phyloP scores from a whole-genome alignment of 1,140 invertebrate genomes.

The Anastrepha ludens region DNA sequence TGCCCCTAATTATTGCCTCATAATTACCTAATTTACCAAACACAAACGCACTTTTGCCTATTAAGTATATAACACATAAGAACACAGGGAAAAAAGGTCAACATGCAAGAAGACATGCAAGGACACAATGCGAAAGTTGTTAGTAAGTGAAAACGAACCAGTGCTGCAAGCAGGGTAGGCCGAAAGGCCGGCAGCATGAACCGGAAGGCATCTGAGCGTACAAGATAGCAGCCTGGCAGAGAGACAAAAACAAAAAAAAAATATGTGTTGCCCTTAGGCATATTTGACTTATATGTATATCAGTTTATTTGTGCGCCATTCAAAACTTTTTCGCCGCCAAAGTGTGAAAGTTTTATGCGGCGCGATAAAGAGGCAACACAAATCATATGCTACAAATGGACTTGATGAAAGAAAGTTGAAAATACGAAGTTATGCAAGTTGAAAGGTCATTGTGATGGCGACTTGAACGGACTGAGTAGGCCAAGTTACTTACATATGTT shows the following conservation, averaged over 20 bases:
- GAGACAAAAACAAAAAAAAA: not conserved
- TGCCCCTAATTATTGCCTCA: slow-evolving; percentile 18
- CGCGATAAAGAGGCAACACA: slow-evolving; percentile 27
- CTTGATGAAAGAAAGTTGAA: not conserved
- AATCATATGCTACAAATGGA: slow-evolving; percentile 40
- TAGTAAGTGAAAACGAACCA: slow-evolving; percentile 32
- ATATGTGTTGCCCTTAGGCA: no score
- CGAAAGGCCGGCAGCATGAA: not conserved
- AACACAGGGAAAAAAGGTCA: slow-evolving; percentile 3
- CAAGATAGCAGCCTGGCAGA: not conserved
- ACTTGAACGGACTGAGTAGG: not conserved
- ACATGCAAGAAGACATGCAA: slow-evolving; percentile 36
- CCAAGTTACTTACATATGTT: not conserved
- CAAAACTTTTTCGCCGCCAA: slow-evolving; percentile 32
- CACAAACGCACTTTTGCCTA: not conserved
- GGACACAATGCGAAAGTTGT: slow-evolving; percentile 41
- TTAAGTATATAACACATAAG: slow-evolving; percentile 13
- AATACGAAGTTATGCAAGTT: not conserved
- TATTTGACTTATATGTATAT: not conserved
- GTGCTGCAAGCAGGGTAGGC: no score
- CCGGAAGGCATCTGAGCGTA: slow-evolving; percentile 23
- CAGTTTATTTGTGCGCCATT: not conserved
- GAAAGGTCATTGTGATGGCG: slow-evolving; percentile 29
- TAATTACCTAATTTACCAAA: slow-evolving; percentile 43
- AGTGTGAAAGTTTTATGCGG: slow-evolving; percentile 47